phyloP scores from a whole-genome alignment of 1,140 invertebrate species.

The Drosophila dunni region DNA sequence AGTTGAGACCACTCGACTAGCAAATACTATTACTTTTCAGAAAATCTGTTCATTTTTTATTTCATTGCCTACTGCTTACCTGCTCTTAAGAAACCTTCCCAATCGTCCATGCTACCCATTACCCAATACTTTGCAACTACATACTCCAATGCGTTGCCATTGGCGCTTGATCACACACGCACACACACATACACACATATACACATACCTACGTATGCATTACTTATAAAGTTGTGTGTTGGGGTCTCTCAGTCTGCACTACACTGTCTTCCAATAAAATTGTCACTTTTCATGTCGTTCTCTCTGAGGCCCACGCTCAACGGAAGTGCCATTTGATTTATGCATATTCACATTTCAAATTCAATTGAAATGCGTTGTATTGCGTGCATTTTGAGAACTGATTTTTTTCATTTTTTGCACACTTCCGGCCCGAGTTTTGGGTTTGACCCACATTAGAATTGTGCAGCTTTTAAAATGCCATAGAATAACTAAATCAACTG shows the following conservation, averaged over 20 bases:
- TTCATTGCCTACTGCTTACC: too few relatives aligned
- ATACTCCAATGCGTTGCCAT: slow-evolving; percentile 54
- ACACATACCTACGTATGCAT: too few relatives aligned
- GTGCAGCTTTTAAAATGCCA: slow-evolving; percentile 58
- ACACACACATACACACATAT: background rate
- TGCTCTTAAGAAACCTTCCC: background rate
- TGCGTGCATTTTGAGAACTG: slow-evolving; percentile 5
- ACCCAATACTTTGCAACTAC: slow-evolving; percentile 61
- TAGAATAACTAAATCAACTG: slow-evolving; percentile 40
- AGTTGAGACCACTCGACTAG: background rate
- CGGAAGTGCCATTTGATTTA: slow-evolving; percentile 78
- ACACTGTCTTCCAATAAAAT: slow-evolving; percentile 72
- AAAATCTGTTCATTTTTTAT: too few relatives aligned
- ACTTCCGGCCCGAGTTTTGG: slow-evolving; percentile 60
- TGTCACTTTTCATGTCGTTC: slow-evolving; percentile 67
- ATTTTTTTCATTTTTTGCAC: slow-evolving; percentile 45
- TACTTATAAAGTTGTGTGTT: too few relatives aligned
- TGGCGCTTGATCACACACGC: slow-evolving; percentile 27
- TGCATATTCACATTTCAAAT: slow-evolving; percentile 63
- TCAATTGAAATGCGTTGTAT: slow-evolving; percentile 36
- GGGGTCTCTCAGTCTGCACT: slow-evolving; percentile 16
- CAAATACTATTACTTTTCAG: slow-evolving; percentile 10
- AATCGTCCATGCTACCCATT: background rate
- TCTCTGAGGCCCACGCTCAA: slow-evolving; percentile 54
- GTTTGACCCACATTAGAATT: slow-evolving; percentile 69